Base-by-base conservation (phyloP, 2,113 vertebrate genomes). In the Cebus imitator region DNA sequence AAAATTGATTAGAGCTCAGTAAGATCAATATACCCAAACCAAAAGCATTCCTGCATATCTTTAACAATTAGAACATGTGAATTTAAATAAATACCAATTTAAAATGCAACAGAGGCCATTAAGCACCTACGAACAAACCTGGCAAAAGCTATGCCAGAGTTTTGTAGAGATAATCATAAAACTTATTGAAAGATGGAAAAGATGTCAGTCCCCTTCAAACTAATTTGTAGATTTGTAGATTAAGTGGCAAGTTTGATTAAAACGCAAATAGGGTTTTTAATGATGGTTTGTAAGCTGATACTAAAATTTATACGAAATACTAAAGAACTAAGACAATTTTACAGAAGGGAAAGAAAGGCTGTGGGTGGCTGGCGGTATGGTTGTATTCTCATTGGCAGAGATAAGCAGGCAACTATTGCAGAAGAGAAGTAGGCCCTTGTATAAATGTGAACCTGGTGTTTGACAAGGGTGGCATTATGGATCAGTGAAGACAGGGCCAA, bases 61-160 rank as follows among this genome's bases (percentile, higher is more conserved):
- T 50, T 40, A 82, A 75, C 8, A 93, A 82, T 80, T 86, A 96
- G 5, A 92, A 79, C 87, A 94, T 55, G 5, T 48, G 73, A 57
- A 76, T 92, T 90, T 64, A 92, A 91, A 93, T 58, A 48, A 14
- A 87, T 66, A 20, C 14, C 55, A 83, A 83, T 87, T 81, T 87
- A 94, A 97, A 95, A 79, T 75, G 52, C 57, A 97, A 50, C 76
- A 82, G 75, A 94, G 91, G 21, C 72, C 18, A 55, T 55, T 78
- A 61, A 11, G 18, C 37, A 80, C 20, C 7, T 85, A 57, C n/a
- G 37, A 90, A 89, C 23, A 90, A 96, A 92, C 27, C 45, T 90
- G 90, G 48, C 35, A 87, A 89, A 95, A 90, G 11, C 80, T 72
- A 68, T 8, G 45, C 13, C 80, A 87, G n/a, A 66, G n/a, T 40